Percentiles rank a stretch among this genome's conserved stretches.
Evolutionary conservation across 2,888 invertebrate species (phyloP).

Genomic region (Phania funesta): DNA sequence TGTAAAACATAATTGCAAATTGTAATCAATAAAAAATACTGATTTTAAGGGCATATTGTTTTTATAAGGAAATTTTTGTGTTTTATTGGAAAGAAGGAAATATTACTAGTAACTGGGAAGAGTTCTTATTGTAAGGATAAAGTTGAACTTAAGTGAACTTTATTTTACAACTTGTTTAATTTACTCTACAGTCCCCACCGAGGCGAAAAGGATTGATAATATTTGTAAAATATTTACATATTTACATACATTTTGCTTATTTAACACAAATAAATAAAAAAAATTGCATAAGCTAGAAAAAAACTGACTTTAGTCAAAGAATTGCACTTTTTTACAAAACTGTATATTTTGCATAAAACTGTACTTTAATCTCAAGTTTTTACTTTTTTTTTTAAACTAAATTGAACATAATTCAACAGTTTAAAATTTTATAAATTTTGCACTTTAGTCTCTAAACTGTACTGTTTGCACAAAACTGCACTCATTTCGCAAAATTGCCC

Average conservation of each 20-base stretch:
- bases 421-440: too few relatives aligned
- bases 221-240: too few relatives aligned
- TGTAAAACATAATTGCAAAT: conserved; percentile 40
- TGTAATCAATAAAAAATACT: conserved; percentile 19
- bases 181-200: too few relatives aligned
- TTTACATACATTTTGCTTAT: too few relatives aligned
- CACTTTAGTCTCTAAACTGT: too few relatives aligned
- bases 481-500: too few relatives aligned
- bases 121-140: neutral
- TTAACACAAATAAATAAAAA: neutral
- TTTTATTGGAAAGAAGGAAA: neutral
- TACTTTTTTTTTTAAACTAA: too few relatives aligned
- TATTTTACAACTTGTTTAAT: too few relatives aligned
- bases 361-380: too few relatives aligned
- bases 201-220: too few relatives aligned
- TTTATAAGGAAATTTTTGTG: too few relatives aligned
- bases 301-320: neutral
- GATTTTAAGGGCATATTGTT: neutral
- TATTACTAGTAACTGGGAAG: neutral
- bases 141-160: neutral
- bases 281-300: neutral
- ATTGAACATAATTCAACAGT: too few relatives aligned
- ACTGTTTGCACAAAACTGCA: neutral
- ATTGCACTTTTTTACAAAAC: neutral
- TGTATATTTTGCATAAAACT: neutral